Evolutionary conservation across 2,888 invertebrate species (phyloP).

Genomic region (Luperina nickerlii): DNA sequence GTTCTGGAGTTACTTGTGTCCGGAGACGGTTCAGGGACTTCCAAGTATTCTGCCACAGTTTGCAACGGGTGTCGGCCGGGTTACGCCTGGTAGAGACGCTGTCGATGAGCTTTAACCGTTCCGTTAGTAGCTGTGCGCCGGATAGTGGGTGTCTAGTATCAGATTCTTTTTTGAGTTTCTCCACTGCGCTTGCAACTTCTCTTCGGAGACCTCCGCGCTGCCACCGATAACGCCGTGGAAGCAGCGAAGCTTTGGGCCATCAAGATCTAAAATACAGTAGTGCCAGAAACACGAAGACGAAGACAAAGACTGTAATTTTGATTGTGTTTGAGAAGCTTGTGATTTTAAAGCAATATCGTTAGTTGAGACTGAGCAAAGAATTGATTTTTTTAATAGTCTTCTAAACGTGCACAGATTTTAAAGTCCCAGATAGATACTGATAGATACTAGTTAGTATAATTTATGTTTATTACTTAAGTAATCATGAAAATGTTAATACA

Average conservation of each 20-base stretch:
- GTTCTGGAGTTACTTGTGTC: background rate
- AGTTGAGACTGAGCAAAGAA: too few relatives aligned
- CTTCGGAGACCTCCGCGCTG: background rate
- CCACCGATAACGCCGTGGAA: background rate
- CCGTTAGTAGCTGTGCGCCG: background rate
- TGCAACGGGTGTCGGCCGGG: background rate
- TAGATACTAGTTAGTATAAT: too few relatives aligned
- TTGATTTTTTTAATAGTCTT: too few relatives aligned
- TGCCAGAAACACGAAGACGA: background rate
- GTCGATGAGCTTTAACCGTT: background rate
- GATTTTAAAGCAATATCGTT: background rate
- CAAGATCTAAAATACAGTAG: background rate
- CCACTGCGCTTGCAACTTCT: background rate
- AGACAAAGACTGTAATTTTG: background rate
- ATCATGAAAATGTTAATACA: constrained; percentile 8
- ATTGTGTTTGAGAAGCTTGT: background rate
- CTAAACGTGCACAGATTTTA: too few relatives aligned
- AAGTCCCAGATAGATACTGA: too few relatives aligned
- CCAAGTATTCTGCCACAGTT: background rate
- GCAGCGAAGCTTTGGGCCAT: background rate
- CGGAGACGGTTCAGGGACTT: background rate
- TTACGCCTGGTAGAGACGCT: background rate
- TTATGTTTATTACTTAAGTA: background rate
- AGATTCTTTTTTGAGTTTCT: background rate
- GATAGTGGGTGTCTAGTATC: background rate